Evolutionary conservation across 2,797 vertebrate species (phyloP).

Genomic region (Liasis olivaceus): DNA sequence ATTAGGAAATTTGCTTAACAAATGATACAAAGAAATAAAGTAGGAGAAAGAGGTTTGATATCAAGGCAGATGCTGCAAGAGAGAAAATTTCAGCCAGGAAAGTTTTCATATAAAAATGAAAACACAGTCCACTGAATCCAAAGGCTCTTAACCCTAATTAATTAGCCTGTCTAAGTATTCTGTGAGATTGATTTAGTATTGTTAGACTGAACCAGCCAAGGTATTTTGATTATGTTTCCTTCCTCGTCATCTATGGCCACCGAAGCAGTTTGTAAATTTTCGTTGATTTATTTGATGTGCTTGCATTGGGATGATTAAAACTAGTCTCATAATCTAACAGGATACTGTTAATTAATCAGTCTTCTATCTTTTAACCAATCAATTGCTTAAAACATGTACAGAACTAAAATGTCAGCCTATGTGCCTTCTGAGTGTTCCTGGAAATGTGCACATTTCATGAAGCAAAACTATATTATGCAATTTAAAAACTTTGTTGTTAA

Average conservation of each 20-base stretch:
- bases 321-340: neutral
- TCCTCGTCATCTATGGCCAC: neutral
- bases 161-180: neutral
- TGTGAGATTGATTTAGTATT: neutral
- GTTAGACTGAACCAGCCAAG: neutral
- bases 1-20: neutral
- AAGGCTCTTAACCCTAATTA: neutral
- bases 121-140: neutral
- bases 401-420: neutral
- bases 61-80: neutral
- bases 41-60: neutral
- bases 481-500: neutral
- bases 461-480: neutral
- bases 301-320: neutral
- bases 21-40: neutral
- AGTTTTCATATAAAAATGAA: neutral
- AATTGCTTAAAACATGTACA: neutral
- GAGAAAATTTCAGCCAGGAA: neutral
- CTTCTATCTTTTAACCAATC: neutral
- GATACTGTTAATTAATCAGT: neutral
- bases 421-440: neutral
- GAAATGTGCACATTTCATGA: neutral
- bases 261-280: neutral
- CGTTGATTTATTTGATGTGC: neutral
- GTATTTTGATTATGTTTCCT: neutral